A percentile compares a stretch with the other conserved stretches of the same genome.
Evolutionary conservation across 2,797 vertebrate species (phyloP).

Genomic region (Anisognathus igniventris): DNA sequence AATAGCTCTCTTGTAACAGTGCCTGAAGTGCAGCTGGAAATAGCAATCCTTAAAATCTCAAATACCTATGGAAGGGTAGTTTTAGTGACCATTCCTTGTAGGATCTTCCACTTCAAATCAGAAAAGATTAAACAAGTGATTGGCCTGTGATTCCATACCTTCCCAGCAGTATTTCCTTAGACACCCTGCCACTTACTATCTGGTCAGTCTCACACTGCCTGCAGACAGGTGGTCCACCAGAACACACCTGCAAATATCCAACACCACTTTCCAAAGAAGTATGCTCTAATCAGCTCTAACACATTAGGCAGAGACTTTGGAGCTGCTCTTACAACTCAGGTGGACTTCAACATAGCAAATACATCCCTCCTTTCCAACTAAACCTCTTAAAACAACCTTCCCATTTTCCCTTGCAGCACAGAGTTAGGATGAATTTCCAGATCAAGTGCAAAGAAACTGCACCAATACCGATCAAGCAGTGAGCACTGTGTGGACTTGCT

Average conservation of each 20-base stretch:
- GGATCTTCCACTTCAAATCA: neutral
- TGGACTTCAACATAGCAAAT: fast-evolving
- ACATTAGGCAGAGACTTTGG: neutral
- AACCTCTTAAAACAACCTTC: neutral
- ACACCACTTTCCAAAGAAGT: fast-evolving
- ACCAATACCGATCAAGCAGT: fast-evolving
- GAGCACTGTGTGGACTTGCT: neutral
- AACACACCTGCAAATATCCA: neutral
- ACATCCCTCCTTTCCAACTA: neutral
- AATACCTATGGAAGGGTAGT: neutral
- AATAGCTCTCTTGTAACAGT: neutral
- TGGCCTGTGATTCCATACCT: neutral
- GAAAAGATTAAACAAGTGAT: neutral
- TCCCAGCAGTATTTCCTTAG: neutral
- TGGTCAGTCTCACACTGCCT: neutral
- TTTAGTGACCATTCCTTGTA: neutral
- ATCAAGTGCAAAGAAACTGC: neutral
- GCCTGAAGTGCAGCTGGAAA: neutral
- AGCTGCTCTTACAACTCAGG: neutral
- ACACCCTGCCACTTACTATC: fast-evolving
- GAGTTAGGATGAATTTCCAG: neutral
- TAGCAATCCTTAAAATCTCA: neutral
- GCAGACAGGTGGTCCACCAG: neutral
- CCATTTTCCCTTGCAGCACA: neutral
- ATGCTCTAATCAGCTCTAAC: neutral